Base-by-base conservation (phyloP, 2,113 vertebrate species). In the Todiramphus chloris region DNA sequence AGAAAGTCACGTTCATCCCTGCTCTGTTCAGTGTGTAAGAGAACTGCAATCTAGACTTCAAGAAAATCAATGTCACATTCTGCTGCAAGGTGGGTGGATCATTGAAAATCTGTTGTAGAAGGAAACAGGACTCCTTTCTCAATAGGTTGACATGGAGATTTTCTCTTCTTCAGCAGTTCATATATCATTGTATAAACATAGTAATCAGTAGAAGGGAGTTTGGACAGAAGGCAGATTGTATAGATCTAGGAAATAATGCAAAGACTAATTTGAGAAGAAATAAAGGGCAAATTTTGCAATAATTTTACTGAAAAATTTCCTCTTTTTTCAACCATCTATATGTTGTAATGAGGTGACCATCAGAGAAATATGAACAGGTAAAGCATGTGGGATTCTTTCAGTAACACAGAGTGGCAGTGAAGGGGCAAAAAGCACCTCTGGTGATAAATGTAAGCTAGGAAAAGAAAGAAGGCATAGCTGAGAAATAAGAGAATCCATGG, bases 391-490 rank as follows among this genome's bases (percentile, higher is more conserved):
- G n/a, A 83, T 87, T 70, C 50, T 86, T 95, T 93, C 63, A 51
- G 37, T 86, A 75, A 76, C 76, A 60, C 33, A 78, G 53, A 86
- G 69, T 64, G 60, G 25, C 76, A 92, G 63, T 43, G 75, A 90
- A 84, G 67, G 81, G 62, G 76, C 69, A 92, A 93, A 94, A 96
- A 84, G 7, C 66, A 93, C 58, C 77, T 93, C 72, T 69, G 79
- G 60, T 94, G 83, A 78, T 83, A 87, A 80, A 84, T 50, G 74
- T 83, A 83, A 93, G 63, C 76, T 69, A 87, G 24, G 69, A 73
- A 84, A 92, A 90, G 70, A 67, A 94, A 85, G 72, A 94, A 89
- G 53, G 64, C 93, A 82, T 87, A 90, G 69, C 89, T 91, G 79
- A 88, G 76, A 87, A 96, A 89, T 85, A 25, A 53, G 83, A 95